Conservation (phyloP, 2,113 vertebrate genomes). For the Antennarius striatus region DNA sequence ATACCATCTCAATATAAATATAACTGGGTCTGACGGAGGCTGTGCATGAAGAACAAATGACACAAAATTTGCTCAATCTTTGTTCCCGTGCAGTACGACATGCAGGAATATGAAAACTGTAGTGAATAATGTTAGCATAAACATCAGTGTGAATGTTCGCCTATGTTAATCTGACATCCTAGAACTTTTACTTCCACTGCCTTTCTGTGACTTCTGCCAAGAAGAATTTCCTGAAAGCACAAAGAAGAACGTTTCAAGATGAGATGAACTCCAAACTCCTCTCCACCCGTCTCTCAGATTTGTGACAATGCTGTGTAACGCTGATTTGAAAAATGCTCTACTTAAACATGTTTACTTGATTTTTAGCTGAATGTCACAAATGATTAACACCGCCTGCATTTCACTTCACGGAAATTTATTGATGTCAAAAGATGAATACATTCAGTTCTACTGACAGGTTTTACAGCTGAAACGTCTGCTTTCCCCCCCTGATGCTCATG, state of each 20-base stretch:
- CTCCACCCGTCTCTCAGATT: no score
- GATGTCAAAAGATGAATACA: conserved; percentile 82
- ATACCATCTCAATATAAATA: not conserved
- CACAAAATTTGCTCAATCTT: no score
- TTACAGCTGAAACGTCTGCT: conserved; percentile 71
- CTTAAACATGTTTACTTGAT: not conserved
- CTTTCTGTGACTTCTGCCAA: no score
- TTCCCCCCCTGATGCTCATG: conserved; percentile 53
- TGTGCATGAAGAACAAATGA: not conserved
- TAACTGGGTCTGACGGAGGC: not conserved
- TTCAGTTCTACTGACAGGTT: conserved; percentile 79
- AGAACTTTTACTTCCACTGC: no score
- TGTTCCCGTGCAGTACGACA: not conserved
- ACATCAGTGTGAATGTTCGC: not conserved
- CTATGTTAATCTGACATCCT: no score
- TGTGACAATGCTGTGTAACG: not conserved
- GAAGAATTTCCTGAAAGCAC: no score
- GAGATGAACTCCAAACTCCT: no score
- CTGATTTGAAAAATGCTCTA: not conserved
- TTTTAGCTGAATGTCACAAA: not conserved
- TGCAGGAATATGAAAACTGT: not conserved
- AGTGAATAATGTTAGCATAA: not conserved
- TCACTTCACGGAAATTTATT: conserved; percentile 78
- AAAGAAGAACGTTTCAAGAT: no score
- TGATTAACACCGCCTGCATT: conserved; percentile 23